Conservation (phyloP, 2,113 vertebrate species). For the Mola mola region DNA sequence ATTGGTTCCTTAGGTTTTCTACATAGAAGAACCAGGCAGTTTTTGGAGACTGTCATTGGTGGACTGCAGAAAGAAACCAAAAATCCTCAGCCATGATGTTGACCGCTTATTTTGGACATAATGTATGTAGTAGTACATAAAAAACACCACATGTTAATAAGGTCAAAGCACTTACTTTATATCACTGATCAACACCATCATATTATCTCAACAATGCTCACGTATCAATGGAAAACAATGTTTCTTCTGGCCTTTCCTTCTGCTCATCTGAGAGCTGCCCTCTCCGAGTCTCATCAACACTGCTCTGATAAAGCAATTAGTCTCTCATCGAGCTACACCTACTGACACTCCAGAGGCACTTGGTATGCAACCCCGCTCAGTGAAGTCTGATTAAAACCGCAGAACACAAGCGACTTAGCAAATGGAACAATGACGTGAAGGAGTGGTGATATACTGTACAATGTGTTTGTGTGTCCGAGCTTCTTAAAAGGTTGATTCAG, state of each 20-base stretch:
- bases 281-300: slow-evolving; percentile 42
- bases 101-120: too few relatives aligned
- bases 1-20: too few relatives aligned
- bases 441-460: neutral
- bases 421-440: slow-evolving; percentile 16
- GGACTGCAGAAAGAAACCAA: too few relatives aligned
- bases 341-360: slow-evolving; percentile 40
- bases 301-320: slow-evolving; percentile 40
- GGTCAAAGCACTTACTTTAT: too few relatives aligned
- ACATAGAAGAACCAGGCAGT: too few relatives aligned
- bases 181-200: too few relatives aligned
- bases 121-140: too few relatives aligned
- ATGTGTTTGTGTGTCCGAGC: neutral
- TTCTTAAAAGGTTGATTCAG: neutral
- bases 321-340: slow-evolving; percentile 26
- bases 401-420: slow-evolving; percentile 8
- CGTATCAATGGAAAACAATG: too few relatives aligned
- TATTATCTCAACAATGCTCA: too few relatives aligned
- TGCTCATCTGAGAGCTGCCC: neutral
- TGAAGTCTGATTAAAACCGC: slow-evolving; percentile 40
- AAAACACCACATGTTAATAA: too few relatives aligned
- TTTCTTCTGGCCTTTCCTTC: neutral
- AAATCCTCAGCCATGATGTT: too few relatives aligned
- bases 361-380: slow-evolving; percentile 17
- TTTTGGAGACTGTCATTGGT: too few relatives aligned